Base-by-base conservation (phyloP, 1,140 invertebrate species). In the Vollenhovia emeryi region DNA sequence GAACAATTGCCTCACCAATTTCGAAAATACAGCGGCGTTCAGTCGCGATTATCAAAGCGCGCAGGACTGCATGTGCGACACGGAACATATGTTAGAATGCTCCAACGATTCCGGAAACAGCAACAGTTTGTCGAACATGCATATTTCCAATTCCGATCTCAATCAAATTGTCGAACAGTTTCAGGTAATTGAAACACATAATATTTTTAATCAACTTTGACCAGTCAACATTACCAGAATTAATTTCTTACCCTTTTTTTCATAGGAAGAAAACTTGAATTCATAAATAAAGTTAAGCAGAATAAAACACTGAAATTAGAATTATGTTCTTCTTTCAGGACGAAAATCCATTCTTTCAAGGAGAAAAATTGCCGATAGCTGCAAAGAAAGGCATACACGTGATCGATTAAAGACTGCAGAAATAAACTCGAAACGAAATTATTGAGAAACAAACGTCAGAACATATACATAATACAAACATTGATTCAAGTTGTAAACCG, bases 21-120 rank as follows among this genome's bases (percentile, higher is more conserved):
- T 99, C 92, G 98, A 99, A 91, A 99, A 99, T 93, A 98, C 98
- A 0, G 99, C 99, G 0, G 97, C 97, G 0, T 99, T 99, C 95
- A 99, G 99, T 92, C 96, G 99, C 0, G 97, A 98, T 87, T 99
- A 98, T 94, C 99, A 99, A 94, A 97, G 97, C 3, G 95, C 97
- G 0, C 99, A 99, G 93, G 97, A 99, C 75, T 99, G 99, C 93
- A 99, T 99, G 96, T 99, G 99, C 88, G 99, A 99, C 93, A 97
- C 97, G 1, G 99, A 99, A 92, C 99, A 99, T 95, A 99, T 99
- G 99, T 98, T 99, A 92, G 97, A 98, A 93, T 99, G 98, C 93
- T 96, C 97, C 0, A 95, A 94, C 52, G 90, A 87, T 13, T 75
- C 93, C 0, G 91, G 89, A 48, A 92, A 87, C 85, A 93, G 93